Conservation (phyloP, 2,888 invertebrate species). For the Conus canariensis region DNA sequence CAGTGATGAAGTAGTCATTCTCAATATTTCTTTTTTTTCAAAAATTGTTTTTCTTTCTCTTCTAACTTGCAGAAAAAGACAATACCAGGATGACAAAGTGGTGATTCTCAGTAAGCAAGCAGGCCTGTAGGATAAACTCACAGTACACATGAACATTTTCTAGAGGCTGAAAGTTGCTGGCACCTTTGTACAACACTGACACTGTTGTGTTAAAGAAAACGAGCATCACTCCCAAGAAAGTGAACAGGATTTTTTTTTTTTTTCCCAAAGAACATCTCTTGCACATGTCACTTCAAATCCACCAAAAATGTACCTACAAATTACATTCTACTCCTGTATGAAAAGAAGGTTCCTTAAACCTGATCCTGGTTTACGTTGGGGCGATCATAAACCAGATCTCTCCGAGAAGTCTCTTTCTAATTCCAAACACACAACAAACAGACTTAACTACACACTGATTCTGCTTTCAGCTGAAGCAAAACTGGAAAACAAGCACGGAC, state of each 20-base stretch:
- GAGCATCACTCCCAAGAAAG: neutral
- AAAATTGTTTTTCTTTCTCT: neutral
- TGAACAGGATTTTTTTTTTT: neutral
- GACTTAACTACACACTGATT: neutral
- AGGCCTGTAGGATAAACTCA: too few species aligned
- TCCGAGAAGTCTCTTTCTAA: neutral
- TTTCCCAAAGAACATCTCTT: neutral
- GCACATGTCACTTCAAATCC: neutral
- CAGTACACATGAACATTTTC: too few species aligned
- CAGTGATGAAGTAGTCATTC: neutral
- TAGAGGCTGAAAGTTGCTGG: too few species aligned
- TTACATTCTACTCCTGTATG: neutral
- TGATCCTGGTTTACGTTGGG: slow-evolving; percentile 6
- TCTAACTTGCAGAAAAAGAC: neutral
- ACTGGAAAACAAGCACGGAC: neutral
- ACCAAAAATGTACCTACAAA: neutral
- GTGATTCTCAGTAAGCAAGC: neutral
- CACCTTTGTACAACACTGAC: neutral
- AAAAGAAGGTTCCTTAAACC: neutral
- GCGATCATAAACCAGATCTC: neutral
- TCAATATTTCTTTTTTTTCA: neutral
- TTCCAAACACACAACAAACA: slow-evolving; percentile 2
- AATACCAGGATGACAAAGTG: neutral
- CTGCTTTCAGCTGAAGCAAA: neutral
- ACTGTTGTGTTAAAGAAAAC: neutral